These are phyloP conservation scores for Archivesica marissinica DNA, from an alignment of 1,140 invertebrate species.

Conservation along the genomic window DNA sequence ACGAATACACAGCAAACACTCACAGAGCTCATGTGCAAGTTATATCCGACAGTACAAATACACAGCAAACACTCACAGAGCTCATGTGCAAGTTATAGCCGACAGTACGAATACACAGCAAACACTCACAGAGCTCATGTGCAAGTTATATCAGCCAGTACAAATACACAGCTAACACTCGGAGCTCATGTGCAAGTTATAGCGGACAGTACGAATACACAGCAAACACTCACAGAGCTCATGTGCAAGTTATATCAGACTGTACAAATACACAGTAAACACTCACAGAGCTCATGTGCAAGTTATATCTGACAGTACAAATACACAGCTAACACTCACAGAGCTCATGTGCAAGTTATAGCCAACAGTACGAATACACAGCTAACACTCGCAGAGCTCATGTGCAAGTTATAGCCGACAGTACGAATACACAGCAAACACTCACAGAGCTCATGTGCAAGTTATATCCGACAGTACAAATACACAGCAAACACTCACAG, in stretches of 20 bases:
- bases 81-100: too few relatives aligned
- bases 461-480: conserved; percentile 55
- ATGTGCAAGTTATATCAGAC: too few relatives aligned
- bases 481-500: conserved; percentile 47
- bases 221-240: conserved; percentile 37
- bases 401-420: conserved; percentile 46
- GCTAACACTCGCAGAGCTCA: conserved; percentile 31
- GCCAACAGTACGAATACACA: conserved; percentile 59
- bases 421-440: conserved; percentile 58
- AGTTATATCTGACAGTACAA: conserved; percentile 55
- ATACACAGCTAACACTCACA: conserved; percentile 49
- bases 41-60: conserved; percentile 57
- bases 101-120: conserved; percentile 60
- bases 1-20: conserved; percentile 55
- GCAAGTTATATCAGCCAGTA: conserved; percentile 54
- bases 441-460: too few relatives aligned
- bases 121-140: conserved; percentile 30
- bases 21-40: too few relatives aligned
- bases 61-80: conserved; percentile 41
- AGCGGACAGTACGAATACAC: conserved; percentile 59
- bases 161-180: conserved; percentile 53
- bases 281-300: too few relatives aligned
- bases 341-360: too few relatives aligned
- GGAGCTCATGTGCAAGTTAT: too few relatives aligned
- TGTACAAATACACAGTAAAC: conserved; percentile 57